Evolutionary conservation across 2,113 vertebrate genomes (phyloP), one percentile per base, ranked within the genome.

Genomic region (Microtus pennsylvanicus): DNA sequence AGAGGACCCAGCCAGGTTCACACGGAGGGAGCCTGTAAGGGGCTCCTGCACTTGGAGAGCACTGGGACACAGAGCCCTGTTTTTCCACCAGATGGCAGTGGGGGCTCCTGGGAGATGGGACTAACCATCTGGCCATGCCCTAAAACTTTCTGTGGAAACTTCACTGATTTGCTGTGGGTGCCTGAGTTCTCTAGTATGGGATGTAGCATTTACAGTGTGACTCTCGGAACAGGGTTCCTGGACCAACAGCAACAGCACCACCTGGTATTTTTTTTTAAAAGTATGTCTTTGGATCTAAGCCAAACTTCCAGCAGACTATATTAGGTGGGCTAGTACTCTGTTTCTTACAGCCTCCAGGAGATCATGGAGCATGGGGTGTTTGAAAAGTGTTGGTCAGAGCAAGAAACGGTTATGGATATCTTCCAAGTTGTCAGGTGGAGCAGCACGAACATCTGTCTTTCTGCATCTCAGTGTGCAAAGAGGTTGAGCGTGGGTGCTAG

Each of bases 1-100:
- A 67, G 38, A 17, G n/a, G 65, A 26, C 9, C 30, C 52, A 75
- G 35, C 5, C 6, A 22, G 22, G 35, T 61, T 22, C 45, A 14
- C 0, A 16, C 22, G 14, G 58, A 42, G 17, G 38, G n/a, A 30
- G n/a, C 30, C 45, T 13, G 14, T 0, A 0, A 0, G 72, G 52
- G 26, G 63, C 24, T 69, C 22, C 69, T 19, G 45, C 0, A 21
- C 38, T 92, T 45, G 33, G 42, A 70, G n/a, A 35, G 5, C 30
- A 13, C 0, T 0, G 17, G 16, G 9, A 12, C 50, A 33, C 3
- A 33, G 24, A 89, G 61, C 28, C 38, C 16, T 47, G 42, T 38
- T 42, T 76, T 24, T 24, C 55, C 28, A 26, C 55, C 16, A 75
- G 70, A 45, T 1, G 42, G 61, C 26, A 42, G 87, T 1, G 16